Evolutionary conservation across 1,140 invertebrate genomes (phyloP).

Genomic region (Branchinecta lynchi): DNA sequence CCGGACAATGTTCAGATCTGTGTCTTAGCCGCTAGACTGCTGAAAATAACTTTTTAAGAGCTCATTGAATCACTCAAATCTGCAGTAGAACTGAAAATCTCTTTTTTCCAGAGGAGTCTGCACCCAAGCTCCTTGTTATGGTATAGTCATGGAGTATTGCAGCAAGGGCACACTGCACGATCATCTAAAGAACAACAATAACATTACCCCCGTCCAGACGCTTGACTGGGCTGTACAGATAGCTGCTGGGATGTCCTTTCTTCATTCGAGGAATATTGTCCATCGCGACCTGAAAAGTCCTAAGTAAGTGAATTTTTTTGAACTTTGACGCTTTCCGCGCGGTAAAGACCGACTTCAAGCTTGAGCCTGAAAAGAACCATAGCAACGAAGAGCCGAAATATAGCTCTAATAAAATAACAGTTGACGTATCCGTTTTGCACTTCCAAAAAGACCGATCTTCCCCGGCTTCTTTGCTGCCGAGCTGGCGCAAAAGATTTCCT

Average conservation of each 20-base stretch:
- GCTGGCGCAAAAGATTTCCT: too few relatives aligned
- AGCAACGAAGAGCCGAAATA: too few relatives aligned
- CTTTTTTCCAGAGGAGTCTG: constrained; percentile 60
- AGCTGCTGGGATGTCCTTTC: constrained; percentile 85
- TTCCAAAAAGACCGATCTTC: too few relatives aligned
- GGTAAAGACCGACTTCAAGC: too few relatives aligned
- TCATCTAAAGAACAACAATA: constrained; percentile 58
- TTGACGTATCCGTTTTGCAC: too few relatives aligned
- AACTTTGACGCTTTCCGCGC: too few relatives aligned
- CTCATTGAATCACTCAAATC: background rate
- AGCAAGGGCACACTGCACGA: constrained; percentile 87
- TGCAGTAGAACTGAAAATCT: background rate
- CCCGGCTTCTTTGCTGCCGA: too few relatives aligned
- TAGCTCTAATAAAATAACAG: too few relatives aligned
- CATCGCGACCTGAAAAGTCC: constrained; percentile 92
- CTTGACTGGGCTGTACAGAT: constrained; percentile 91
- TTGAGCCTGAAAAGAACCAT: too few relatives aligned
- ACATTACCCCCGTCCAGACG: constrained; percentile 63
- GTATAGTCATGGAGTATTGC: constrained; percentile 97
- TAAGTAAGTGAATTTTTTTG: constrained; percentile 50
- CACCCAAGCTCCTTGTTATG: constrained; percentile 80
- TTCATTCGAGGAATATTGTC: constrained; percentile 92
- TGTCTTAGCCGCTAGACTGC: too few relatives aligned
- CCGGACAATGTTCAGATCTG: too few relatives aligned
- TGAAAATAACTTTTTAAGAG: background rate